Conservation (phyloP, 1,140 invertebrate species). For the Diploscapter pachys region DNA sequence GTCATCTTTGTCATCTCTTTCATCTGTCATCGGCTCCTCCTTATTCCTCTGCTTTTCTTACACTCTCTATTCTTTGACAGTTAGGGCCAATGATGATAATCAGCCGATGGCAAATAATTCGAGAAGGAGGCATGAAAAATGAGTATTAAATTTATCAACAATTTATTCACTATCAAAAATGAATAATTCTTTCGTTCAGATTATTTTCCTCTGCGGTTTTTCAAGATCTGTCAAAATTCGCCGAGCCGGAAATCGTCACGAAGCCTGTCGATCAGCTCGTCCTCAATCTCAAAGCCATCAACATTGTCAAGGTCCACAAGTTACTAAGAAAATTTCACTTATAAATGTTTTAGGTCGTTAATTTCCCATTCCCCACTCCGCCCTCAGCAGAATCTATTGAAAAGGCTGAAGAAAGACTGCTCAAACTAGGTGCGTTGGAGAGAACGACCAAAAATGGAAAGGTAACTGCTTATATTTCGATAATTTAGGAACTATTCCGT, state of each 20-base stretch:
- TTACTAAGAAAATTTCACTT: background rate
- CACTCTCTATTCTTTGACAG: conserved; percentile 45
- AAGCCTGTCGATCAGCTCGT: conserved; percentile 90
- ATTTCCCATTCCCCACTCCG: conserved; percentile 93
- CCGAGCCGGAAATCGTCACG: conserved; percentile 79
- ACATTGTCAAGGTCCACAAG: conserved; percentile 76
- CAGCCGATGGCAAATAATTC: too few relatives aligned
- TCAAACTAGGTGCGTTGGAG: conserved; percentile 73
- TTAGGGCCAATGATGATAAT: too few relatives aligned
- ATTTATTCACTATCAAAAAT: too few relatives aligned
- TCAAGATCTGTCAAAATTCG: conserved; percentile 80
- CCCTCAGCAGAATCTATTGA: conserved; percentile 72
- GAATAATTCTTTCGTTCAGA: conserved; percentile 53
- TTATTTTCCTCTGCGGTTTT: conserved; percentile 93
- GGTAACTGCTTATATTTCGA: too few relatives aligned
- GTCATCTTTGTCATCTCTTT: conserved; percentile 9
- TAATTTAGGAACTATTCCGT: too few relatives aligned
- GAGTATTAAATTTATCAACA: too few relatives aligned
- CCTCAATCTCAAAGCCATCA: conserved; percentile 89
- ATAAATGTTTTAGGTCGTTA: conserved; percentile 61
- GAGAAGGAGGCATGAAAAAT: too few relatives aligned
- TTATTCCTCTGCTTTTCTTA: background rate
- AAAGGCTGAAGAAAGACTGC: conserved; percentile 74
- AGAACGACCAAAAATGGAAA: conserved; percentile 14
- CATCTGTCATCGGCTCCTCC: too few relatives aligned